phyloP scores from a whole-genome alignment of 2,888 invertebrate species.

The Sialis lutaria region DNA sequence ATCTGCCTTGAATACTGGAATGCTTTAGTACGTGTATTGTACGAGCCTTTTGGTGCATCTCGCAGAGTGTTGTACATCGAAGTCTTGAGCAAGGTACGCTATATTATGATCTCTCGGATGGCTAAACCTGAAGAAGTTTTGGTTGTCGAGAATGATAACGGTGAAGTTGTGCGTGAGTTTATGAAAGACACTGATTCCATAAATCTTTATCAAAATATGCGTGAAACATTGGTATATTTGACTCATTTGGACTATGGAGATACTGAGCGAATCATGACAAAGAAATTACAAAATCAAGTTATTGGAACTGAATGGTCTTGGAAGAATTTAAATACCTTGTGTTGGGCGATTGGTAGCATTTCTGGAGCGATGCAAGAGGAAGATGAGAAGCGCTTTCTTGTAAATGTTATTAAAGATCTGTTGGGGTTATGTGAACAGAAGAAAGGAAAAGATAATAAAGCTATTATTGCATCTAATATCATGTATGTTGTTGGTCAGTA shows the following conservation, averaged over 20 bases:
- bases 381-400: conserved; percentile 96
- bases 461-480: conserved; percentile 98
- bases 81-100: conserved; percentile 73
- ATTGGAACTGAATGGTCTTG: conserved; percentile 99
- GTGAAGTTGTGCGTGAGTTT: conserved; percentile 96
- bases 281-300: conserved; percentile 94
- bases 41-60: conserved; percentile 40
- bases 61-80: conserved; percentile 61
- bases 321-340: conserved; percentile 98
- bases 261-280: conserved; percentile 98
- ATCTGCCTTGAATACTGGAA: conserved; percentile 99
- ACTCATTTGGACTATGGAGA: conserved; percentile 97
- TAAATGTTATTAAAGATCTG: conserved; percentile 95
- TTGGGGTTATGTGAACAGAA: conserved; percentile 96
- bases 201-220: conserved; percentile 98
- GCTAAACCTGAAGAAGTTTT: conserved; percentile 99
- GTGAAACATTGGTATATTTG: conserved; percentile 91
- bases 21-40: conserved; percentile 78
- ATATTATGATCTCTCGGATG: conserved; percentile 99
- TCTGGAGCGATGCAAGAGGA: conserved; percentile 99
- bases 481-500: conserved; percentile 99
- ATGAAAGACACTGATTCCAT: conserved; percentile 99
- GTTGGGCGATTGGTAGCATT: conserved; percentile 99
- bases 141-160: conserved; percentile 99
- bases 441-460: conserved; percentile 97